Evolutionary conservation across 2,888 invertebrate species (phyloP), one percentile per base, ranked within the genome.

Genomic region (Sepioteuthis lessoniana): DNA sequence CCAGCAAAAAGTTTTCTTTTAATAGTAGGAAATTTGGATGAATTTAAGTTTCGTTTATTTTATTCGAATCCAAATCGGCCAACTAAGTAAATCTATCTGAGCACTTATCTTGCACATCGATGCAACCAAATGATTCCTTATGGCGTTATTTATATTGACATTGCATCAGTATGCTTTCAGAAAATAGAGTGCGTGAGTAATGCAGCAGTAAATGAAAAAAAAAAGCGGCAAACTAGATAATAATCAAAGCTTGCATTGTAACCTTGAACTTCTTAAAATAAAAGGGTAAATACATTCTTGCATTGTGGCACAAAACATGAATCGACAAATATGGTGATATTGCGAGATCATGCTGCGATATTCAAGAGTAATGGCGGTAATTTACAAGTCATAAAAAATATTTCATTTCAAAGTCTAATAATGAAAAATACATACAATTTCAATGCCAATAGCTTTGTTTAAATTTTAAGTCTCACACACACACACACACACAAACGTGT

Each of bases 71-170:
- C 76, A 10, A 76, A 76, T 76, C 0, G 16, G 25, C 16, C 76
- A n/a, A n/a, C 76, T n/a, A 76, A 76, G 16, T 10, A 35, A 76
- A 76, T 76, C 76, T 16, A 76, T 16, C n/a, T 0, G n/a, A 76
- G n/a, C 76, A 35, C 76, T 76, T 76, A 55, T 25, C 25, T 55
- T 21, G n/a, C 76, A 76, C 76, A 76, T 76, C 76, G 16, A 76
- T 76, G 25, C n/a, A 35, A 76, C 13, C 19, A n/a, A 76, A 76
- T n/a, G 13, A 35, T 76, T 76, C 35, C 76, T 76, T 35, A 10
- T 76, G 76, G 76, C 35, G 76, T 76, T 76, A 76, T 76, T n/a
- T 76, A 76, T 76, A 76, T 76, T 76, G 76, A 76, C n/a, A n/a
- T 76, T 76, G 13, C 76, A 76, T n/a, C 76, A 76, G 76, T 76